Conservation (phyloP, 2,797 vertebrate species). For the Masticophis lateralis region DNA sequence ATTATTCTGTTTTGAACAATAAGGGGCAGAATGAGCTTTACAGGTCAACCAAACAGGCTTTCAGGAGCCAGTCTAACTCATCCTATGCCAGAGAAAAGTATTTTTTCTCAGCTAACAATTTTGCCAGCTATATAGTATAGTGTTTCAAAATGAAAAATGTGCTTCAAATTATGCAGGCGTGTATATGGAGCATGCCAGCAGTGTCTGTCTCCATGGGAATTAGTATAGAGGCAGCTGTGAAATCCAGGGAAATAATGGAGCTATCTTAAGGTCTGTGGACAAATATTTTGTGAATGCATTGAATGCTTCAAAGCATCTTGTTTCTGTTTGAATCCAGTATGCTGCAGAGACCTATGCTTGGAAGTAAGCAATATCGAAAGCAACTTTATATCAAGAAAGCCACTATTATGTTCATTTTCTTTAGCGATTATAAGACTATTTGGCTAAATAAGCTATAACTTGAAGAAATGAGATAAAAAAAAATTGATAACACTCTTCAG, state of each 20-base stretch:
- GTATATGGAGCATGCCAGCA: not conserved
- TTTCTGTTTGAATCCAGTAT: not conserved
- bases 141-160: not conserved
- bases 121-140: not conserved
- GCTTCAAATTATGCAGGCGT: not conserved
- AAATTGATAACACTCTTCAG: not conserved
- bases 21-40: not conserved
- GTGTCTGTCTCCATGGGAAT: not conserved
- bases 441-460: not conserved
- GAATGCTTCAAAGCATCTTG: not conserved
- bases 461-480: not conserved
- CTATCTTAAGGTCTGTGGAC: not conserved
- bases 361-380: not conserved
- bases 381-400: not conserved
- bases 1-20: not conserved
- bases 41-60: not conserved
- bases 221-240: not conserved
- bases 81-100: not conserved
- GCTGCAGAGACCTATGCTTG: not conserved
- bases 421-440: not conserved
- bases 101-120: not conserved
- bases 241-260: not conserved
- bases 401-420: not conserved
- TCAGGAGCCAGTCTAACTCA: not conserved
- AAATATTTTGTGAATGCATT: not conserved